phyloP scores from a whole-genome alignment of 2,113 vertebrate species.

The Nematolebias whitei region DNA sequence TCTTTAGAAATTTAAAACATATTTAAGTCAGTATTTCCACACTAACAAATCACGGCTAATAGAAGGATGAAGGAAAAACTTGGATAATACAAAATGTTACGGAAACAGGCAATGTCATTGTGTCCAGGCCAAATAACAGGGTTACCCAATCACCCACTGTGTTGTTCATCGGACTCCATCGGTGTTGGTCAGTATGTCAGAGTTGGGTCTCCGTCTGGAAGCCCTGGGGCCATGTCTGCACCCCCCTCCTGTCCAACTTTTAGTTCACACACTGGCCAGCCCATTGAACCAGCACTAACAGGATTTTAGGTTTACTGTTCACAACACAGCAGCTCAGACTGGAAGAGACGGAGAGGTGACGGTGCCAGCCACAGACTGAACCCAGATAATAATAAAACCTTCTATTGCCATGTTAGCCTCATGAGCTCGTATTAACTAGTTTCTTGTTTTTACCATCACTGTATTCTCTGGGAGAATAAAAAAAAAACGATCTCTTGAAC shows the following conservation, averaged over 20 bases:
- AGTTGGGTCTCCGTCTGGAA: conserved; percentile 39
- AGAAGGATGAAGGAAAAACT: not conserved
- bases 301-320: conserved; percentile 65
- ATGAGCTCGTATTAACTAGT: no score
- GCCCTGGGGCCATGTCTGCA: no score
- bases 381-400: conserved; percentile 33
- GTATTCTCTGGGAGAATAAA: not conserved
- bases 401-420: conserved; percentile 48
- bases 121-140: conserved; percentile 45
- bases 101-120: conserved; percentile 50
- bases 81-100: conserved; percentile 40
- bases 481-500: no score
- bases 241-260: conserved; percentile 18
- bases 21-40: conserved; percentile 8
- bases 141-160: no score
- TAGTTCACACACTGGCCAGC: conserved; percentile 44
- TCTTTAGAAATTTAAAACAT: not conserved
- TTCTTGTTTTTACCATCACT: not conserved
- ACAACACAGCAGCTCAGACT: conserved; percentile 35
- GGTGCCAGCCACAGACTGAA: conserved; percentile 37
- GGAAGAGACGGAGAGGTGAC: conserved; percentile 2
- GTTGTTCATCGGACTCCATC: conserved; percentile 58
- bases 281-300: conserved; percentile 64
- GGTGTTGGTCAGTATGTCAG: conserved; percentile 43
- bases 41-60: conserved; percentile 2